Base-by-base conservation (phyloP, 2,888 invertebrate genomes). In the Lochmaea capreae region DNA sequence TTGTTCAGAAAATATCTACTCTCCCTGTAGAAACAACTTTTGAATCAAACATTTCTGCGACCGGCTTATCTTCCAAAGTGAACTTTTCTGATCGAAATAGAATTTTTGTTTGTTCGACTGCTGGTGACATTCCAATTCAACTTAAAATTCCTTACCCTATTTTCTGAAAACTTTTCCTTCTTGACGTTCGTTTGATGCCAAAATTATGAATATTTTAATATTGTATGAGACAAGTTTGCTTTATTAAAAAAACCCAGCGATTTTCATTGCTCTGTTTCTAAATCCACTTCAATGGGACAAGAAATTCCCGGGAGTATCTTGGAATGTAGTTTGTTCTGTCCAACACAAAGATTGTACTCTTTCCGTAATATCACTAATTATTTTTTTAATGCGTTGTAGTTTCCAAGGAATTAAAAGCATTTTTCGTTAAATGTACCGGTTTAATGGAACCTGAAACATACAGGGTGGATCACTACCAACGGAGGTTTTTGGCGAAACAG, bases 51-150 rank as follows among this genome's bases (percentile, higher is more conserved):
- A 54, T 54, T 59, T 63, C 39, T 70, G 69, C 43, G 62, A 63
- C 63, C 52, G 14, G 72, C 71, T 76, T 77, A 77, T 79, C 76
- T 79, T 74, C 76, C 76, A 78, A 79, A 78, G 59, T 79, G 77
- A 75, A 77, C 75, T 76, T 76, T 67, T 76, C 80, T 82, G 82
- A 83, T 84, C 82, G 81, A 80, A 81, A 81, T 78, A 74, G 82
- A 83, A 82, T 84, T 83, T 83, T 82, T 82, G 83, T 84, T 83
- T 82, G 82, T 83, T 83, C 83, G 83, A 82, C 84, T 84, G 84
- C 79, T 80, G 82, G 82, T 84, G 84, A 85, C 84, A 85, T 82
- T 84, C 82, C 84, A 83, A 85, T 85, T 83, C 84, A 83, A 84
- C 82, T 85, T 84, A 83, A 84, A 85, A 82, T 83, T 83, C 82